phyloP scores from a whole-genome alignment of 2,797 vertebrate species.

The Gastrophryne carolinensis region DNA sequence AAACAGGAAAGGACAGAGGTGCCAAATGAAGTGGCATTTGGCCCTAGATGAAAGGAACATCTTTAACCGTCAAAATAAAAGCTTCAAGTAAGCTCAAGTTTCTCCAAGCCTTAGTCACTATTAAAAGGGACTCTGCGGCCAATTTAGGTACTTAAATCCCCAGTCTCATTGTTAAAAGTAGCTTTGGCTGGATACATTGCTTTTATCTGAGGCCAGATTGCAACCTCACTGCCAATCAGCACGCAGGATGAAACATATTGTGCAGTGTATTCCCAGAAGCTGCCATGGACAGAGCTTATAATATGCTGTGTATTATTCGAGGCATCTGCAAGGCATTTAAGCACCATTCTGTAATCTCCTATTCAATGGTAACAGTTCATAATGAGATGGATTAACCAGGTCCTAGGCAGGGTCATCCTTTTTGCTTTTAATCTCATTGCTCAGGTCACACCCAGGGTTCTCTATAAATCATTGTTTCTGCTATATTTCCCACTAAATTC shows the following conservation, averaged over 20 bases:
- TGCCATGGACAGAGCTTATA: neutral
- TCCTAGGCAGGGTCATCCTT: no score
- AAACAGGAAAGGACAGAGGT: neutral
- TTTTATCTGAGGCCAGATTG: constrained; percentile 41
- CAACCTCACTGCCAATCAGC: constrained; percentile 2
- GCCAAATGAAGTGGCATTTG: constrained; percentile 42
- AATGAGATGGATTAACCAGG: no score
- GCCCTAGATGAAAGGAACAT: constrained; percentile 36
- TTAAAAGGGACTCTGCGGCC: constrained; percentile 10
- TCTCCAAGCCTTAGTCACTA: constrained; percentile 10
- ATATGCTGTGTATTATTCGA: neutral
- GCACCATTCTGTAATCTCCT: neutral
- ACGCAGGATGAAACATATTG: constrained; percentile 6
- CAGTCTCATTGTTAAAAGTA: neutral
- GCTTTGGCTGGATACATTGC: neutral
- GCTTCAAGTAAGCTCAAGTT: constrained; percentile 12
- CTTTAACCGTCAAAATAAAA: constrained; percentile 29
- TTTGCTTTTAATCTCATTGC: no score
- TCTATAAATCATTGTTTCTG: no score
- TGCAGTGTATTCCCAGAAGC: constrained; percentile 4
- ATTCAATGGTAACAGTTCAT: neutral
- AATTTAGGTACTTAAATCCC: constrained; percentile 22
- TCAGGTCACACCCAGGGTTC: no score
- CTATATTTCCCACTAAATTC: no score
- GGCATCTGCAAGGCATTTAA: neutral